Evolutionary conservation across 2,797 vertebrate genomes (phyloP), one percentile per base, ranked within the genome.

Genomic region (Helicolenus hilgendorfi): DNA sequence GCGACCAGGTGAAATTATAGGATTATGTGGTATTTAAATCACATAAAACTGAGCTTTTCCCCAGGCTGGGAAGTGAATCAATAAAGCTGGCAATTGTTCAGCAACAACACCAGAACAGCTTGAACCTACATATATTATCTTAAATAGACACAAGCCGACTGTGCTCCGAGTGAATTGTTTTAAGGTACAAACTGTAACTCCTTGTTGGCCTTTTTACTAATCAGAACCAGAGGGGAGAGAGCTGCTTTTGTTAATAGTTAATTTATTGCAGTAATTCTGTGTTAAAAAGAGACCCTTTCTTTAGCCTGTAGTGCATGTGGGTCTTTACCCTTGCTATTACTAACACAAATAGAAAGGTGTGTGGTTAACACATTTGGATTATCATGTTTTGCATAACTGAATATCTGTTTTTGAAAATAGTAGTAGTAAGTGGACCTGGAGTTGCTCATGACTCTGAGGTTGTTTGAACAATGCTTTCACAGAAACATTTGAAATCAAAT

Each of bases 41-140:
- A 65, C 67, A 81, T 79, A 64, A 72, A 77, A 67, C 27, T 26
- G 59, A 68, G 7, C 18, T 73, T 90, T 81, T 59, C 84, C 76
- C 38, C 15, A 36, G 85, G 86, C 85, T 70, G 31, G 26, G 20
- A 77, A 72, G 64, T 64, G 33, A 90, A 90, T 95, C 83, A 77
- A 91, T 94, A 86, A 31, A 63, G 33, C 60, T 71, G 72, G 60
- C 64, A 85, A 80, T 83, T 74, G 65, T 79, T 85, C 60, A 64
- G 58, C 80, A 82, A 22, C 38, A 90, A 77, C 31, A 75, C 13
- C 14, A 81, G 59, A 78, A 49, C 49, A 55, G 38, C 68, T 74
- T 75, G 15, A 36, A 78, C 36, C 58, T 76, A 38, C 33, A 65
- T 79, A 78, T 6, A 77, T 87, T 74, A 79, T 67, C 15, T 63